Evolutionary conservation across 2,888 invertebrate species (phyloP), one percentile per base, ranked within the genome.

Genomic region (Blomia tropicalis): DNA sequence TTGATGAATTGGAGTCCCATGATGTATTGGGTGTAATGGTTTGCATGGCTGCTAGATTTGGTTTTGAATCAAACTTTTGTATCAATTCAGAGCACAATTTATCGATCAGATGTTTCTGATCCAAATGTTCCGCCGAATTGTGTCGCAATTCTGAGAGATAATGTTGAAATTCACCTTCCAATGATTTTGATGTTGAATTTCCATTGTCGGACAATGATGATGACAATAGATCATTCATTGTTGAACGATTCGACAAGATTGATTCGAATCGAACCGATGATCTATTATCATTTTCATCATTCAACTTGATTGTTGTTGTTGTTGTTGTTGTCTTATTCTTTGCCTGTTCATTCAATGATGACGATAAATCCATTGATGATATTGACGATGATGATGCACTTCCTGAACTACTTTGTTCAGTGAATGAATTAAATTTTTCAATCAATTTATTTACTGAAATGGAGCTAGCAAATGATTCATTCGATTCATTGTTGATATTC

Each of bases 131-230:
- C 7, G 51, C 7, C 22, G 51, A 47, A 47, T n/a, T 47, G 51
- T 7, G n/a, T 11, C 51, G 27, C 5, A 47, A n/a, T 47, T 47
- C 7, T 7, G 7, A n/a, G 7, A 47, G 22, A 27, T 47, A 27
- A 14, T 47, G 11, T 47, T 47, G 51, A 19, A 47, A 47, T 47
- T 47, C 51, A 47, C 27, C 27, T 47, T 47, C 51, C 7, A 47
- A n/a, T 41, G 41, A 17, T 17, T 14, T 14, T n/a, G 14, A n/a
- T n/a, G 14, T 41, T 41, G 41, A 41, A 25, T 47, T 27, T 47
- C n/a, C 7, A 47, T 36, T 36, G 7, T 36, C 7, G 36, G 7
- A 11, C 17, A 17, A 7, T 17, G 36, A 36, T 17, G 7, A 17
- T 11, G 7, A 17, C 7, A 11, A 17, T 11, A 11, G 7, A 36